Percentiles rank a stretch among this genome's conserved stretches.
Conservation (phyloP, 2,113 vertebrate species). For the Gnathonemus longibarbis region DNA sequence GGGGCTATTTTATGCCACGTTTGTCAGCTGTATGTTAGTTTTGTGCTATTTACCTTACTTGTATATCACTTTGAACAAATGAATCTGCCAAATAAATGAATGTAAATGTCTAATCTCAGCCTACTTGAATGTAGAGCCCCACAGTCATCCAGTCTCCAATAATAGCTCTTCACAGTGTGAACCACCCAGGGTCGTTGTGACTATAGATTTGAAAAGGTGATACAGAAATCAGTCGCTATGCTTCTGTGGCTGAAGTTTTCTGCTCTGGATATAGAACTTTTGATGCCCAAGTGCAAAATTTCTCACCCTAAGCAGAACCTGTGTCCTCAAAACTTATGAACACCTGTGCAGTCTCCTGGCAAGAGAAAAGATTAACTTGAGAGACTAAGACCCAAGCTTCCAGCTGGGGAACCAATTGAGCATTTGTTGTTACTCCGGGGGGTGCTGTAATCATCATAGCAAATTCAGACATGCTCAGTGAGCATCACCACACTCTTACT, state of each 20-base stretch:
- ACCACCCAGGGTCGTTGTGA: neutral
- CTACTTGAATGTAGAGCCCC: neutral
- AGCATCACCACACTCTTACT: neutral
- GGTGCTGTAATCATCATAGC: slow-evolving; percentile 6
- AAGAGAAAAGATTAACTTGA: neutral
- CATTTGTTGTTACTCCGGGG: neutral
- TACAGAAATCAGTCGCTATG: neutral
- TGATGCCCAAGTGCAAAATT: neutral
- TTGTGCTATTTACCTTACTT: neutral
- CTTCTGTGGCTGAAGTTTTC: neutral
- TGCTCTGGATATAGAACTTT: neutral
- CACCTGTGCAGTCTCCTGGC: neutral
- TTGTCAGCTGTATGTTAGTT: neutral
- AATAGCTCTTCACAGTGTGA: neutral
- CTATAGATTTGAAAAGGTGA: neutral
- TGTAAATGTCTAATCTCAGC: neutral
- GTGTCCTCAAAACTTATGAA: neutral
- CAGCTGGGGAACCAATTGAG: slow-evolving; percentile 1
- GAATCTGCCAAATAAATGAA: neutral
- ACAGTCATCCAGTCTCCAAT: neutral
- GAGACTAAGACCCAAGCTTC: neutral
- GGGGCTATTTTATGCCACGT: neutral
- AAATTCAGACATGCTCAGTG: neutral
- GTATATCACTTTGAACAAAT: neutral
- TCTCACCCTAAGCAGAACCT: neutral